phyloP scores from a whole-genome alignment of 2,888 invertebrate genomes.

The Temnothorax unifasciatus region DNA sequence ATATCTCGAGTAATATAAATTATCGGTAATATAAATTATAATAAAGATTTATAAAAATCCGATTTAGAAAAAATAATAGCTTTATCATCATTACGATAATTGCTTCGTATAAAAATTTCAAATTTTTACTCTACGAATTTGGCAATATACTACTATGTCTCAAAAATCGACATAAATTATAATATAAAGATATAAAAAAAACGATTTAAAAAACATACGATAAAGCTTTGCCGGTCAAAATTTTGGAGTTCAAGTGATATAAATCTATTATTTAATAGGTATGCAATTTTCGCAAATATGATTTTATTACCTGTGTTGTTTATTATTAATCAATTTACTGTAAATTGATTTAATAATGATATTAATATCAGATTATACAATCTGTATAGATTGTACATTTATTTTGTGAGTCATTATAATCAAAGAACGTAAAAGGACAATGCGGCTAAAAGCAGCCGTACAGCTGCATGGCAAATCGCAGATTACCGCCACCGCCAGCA shows the following conservation, averaged over 20 bases:
- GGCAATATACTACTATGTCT: neutral
- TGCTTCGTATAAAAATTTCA: neutral
- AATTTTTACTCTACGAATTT: neutral
- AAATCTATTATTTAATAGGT: neutral
- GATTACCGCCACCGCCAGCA: conserved; percentile 46
- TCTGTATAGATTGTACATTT: conserved; percentile 11
- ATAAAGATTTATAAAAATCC: neutral
- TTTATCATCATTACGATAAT: neutral
- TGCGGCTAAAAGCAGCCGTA: conserved; percentile 32
- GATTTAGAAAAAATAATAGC: neutral
- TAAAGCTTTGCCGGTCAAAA: neutral
- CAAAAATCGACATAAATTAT: neutral
- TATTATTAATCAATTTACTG: conserved; percentile 5
- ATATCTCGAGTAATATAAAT: neutral
- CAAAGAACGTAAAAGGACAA: conserved; percentile 28
- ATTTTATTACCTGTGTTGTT: conserved; percentile 2
- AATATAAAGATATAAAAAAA: no score
- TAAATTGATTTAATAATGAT: conserved; percentile 20
- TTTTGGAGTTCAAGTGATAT: neutral
- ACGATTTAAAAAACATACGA: no score
- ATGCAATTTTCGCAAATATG: neutral
- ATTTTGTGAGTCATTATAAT: conserved; percentile 15
- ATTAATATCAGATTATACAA: neutral
- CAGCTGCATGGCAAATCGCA: conserved; percentile 44
- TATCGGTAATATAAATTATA: neutral